A percentile compares a stretch with the other conserved stretches of the same genome.
phyloP scores from a whole-genome alignment of 2,888 invertebrate species.

The Melanotus villosus region DNA sequence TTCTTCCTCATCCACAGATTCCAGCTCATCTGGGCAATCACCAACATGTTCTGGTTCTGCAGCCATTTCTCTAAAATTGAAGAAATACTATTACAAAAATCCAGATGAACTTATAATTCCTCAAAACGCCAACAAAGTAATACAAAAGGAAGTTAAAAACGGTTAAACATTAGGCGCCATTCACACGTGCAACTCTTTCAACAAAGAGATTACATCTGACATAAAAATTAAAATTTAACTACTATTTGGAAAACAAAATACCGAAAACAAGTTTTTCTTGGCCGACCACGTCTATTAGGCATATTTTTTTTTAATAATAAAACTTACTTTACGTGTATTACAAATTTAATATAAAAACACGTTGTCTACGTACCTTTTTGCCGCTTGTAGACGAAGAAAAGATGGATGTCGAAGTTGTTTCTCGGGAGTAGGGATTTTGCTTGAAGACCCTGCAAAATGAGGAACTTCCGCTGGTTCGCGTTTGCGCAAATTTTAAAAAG shows the following conservation, averaged over 20 bases:
- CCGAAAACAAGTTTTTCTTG: slow-evolving; percentile 45
- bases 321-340: not conserved
- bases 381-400: slow-evolving; percentile 56
- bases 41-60: slow-evolving; percentile 76
- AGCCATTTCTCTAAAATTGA: slow-evolving; percentile 70
- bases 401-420: slow-evolving; percentile 49
- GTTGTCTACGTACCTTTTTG: slow-evolving; percentile 55
- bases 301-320: not conserved
- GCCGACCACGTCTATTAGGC: not conserved
- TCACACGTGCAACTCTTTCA: slow-evolving; percentile 45
- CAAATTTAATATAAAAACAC: slow-evolving; percentile 38
- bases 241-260: slow-evolving; percentile 47
- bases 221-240: slow-evolving; percentile 44
- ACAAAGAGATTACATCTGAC: slow-evolving; percentile 49
- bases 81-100: not conserved
- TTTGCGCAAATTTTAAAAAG: slow-evolving; percentile 9
- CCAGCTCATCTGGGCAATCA: slow-evolving; percentile 77
- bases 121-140: not conserved
- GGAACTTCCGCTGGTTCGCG: slow-evolving; percentile 2
- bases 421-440: slow-evolving; percentile 23
- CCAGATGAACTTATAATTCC: not conserved
- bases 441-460: not conserved
- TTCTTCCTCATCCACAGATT: slow-evolving; percentile 75
- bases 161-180: slow-evolving; percentile 36
- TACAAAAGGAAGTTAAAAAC: slow-evolving; percentile 20